These are phyloP conservation scores for Xiphorhynchus erythropygius DNA, from an alignment of 2,797 vertebrate genomes.

Conservation along the genomic window DNA sequence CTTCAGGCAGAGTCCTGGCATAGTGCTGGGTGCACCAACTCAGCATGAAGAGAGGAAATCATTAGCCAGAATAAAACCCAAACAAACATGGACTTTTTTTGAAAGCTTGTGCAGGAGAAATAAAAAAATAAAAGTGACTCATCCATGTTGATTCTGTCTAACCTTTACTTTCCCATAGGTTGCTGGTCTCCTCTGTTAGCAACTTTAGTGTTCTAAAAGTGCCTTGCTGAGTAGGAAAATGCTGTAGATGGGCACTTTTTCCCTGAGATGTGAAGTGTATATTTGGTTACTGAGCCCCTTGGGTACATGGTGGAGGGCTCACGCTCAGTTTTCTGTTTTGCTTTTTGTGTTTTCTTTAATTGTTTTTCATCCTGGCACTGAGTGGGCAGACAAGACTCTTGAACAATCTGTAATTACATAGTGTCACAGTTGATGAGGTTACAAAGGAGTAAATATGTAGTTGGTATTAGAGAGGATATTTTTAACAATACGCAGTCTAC, in stretches of 20 bases:
- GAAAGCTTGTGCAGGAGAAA: neutral
- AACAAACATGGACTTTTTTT: neutral
- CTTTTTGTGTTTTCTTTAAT: constrained; percentile 36
- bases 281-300: neutral
- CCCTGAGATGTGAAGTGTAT: neutral
- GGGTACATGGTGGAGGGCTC: neutral
- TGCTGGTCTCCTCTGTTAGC: neutral
- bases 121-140: neutral
- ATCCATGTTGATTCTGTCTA: neutral
- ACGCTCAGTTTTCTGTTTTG: neutral
- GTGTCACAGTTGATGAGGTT: constrained; percentile 68
- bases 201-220: neutral
- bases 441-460: constrained; percentile 69
- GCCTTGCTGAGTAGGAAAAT: neutral
- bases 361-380: constrained; percentile 48
- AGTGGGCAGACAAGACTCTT: constrained; percentile 61
- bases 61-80: neutral
- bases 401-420: constrained; percentile 69
- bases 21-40: neutral
- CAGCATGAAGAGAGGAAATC: neutral
- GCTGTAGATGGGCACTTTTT: neutral
- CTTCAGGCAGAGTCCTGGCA: neutral
- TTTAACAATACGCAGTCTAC: constrained; percentile 59
- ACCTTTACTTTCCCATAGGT: neutral
- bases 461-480: constrained; percentile 58